These are phyloP conservation scores for Neodiprion lecontei DNA, from an alignment of 1,140 invertebrate genomes.

Conservation along the genomic window DNA sequence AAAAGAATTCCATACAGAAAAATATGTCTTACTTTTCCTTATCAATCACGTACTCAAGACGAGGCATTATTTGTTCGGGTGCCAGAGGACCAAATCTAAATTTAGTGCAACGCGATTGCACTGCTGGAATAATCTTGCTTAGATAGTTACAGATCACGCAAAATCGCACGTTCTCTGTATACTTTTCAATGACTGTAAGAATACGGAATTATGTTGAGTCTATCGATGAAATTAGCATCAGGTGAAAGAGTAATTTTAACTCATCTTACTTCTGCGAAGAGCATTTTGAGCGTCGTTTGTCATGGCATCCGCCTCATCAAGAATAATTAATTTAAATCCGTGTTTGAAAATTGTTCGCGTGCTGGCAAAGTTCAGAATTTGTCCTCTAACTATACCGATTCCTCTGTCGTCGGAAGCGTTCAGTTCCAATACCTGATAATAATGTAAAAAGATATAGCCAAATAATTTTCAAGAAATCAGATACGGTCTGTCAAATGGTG, in stretches of 20 bases:
- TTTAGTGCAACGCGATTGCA: constrained; percentile 97
- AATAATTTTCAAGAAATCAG: constrained; percentile 8
- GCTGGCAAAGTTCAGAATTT: constrained; percentile 97
- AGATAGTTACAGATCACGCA: constrained; percentile 99
- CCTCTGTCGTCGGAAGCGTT: constrained; percentile 99
- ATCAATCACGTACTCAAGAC: constrained; percentile 85
- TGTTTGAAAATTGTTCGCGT: constrained; percentile 95
- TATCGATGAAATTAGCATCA: constrained; percentile 18
- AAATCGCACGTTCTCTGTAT: constrained; percentile 97
- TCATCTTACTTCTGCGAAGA: constrained; percentile 85
- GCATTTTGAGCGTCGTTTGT: constrained; percentile 99
- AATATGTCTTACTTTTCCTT: constrained; percentile 77
- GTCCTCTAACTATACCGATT: constrained; percentile 94
- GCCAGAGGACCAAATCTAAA: constrained; percentile 95
- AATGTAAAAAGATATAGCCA: constrained; percentile 4
- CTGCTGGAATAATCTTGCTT: constrained; percentile 97
- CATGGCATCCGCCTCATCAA: constrained; percentile 99
- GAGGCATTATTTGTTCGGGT: constrained; percentile 86
- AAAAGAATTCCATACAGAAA: constrained; percentile 16
- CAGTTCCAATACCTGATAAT: constrained; percentile 81
- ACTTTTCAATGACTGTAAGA: constrained; percentile 94
- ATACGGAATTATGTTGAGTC: constrained; percentile 27
- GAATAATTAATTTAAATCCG: constrained; percentile 95
- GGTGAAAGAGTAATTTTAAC: background rate
- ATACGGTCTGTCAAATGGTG: constrained; percentile 14